Base-by-base conservation (phyloP, 2,113 vertebrate genomes). In the Toxostoma redivivum region DNA sequence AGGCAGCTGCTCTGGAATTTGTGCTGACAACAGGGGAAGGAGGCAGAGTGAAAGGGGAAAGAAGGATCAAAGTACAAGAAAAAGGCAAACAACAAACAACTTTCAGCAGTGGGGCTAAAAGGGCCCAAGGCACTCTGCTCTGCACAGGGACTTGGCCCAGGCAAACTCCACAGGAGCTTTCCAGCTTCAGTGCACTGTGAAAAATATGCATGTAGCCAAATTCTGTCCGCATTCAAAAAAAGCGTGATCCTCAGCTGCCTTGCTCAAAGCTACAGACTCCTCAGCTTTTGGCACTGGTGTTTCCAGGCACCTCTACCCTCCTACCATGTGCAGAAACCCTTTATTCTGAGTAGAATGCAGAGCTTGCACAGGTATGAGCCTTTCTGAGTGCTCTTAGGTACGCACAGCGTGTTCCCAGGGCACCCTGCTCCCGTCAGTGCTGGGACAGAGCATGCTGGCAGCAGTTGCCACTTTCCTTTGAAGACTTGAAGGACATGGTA, bases 311-410 rank as follows among this genome's bases (percentile, higher is more conserved):
- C 27, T 54, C 57, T 35, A 17, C 20, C 7, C 6, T 73, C 40
- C n/a, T 40, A 0, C 9, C 30, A 9, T 40, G 57, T 48, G 60
- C 33, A 58, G 73, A 79, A 85, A 31, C 23, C 38, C 21, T 44
- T 33, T 15, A 20, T n/a, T 31, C 40, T 72, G 53, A 44, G 9
- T 8, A 9, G 45, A n/a, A 31, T 44, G 40, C 19, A 25, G 14
- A 18, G 30, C 33, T 57, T 30, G 12, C 1, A 40, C 20, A 7
- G 0, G 0, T 5, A 4, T 2, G 11, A 81, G n/a, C 70, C 24
- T 17, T 53, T 10, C 15, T 6, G 7, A 27, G 58, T 15, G 33
- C 78, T 22, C 10, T 0, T 3, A 33, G 35, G 23, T 10, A 10
- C 12, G 24, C 54, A 72, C 35, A 61, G 24, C 0, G 0, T 40